Percentiles rank a stretch among this genome's conserved stretches.
Evolutionary conservation across 2,888 invertebrate species (phyloP).

Genomic region (Mycogona germanica): DNA sequence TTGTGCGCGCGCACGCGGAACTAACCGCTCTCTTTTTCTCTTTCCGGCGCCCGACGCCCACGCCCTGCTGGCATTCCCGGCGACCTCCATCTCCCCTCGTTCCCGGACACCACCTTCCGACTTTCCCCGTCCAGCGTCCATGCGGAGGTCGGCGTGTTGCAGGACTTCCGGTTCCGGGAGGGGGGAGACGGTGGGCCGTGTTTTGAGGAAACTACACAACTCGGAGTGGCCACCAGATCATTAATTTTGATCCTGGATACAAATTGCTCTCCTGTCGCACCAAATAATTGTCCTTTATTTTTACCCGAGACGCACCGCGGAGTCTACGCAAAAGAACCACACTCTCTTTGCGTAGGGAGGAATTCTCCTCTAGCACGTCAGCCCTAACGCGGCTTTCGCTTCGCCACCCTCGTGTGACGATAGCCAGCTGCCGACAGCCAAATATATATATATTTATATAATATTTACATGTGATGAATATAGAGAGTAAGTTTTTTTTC

Average conservation of each 20-base stretch:
- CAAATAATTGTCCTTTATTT: not conserved
- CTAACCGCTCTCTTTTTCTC: too few relatives aligned
- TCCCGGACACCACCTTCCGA: not conserved
- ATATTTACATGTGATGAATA: too few relatives aligned
- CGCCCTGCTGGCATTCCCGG: slow-evolving; percentile 8
- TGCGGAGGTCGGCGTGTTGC: not conserved
- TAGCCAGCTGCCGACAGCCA: too few relatives aligned
- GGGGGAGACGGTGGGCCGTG: not conserved
- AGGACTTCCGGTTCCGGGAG: too few relatives aligned
- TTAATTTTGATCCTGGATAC: slow-evolving; percentile 10
- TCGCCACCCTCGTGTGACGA: too few relatives aligned
- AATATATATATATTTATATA: too few relatives aligned
- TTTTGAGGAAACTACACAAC: slow-evolving; percentile 7
- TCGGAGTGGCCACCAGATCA: slow-evolving; percentile 12
- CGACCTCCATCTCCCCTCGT: too few relatives aligned
- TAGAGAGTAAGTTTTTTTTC: too few relatives aligned
- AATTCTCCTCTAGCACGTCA: too few relatives aligned
- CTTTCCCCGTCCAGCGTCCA: not conserved
- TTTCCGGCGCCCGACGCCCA: slow-evolving; percentile 13
- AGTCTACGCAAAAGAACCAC: not conserved
- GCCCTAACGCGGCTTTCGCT: too few relatives aligned
- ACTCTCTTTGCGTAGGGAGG: too few relatives aligned
- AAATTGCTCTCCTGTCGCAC: not conserved
- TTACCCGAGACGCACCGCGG: slow-evolving; percentile 12
- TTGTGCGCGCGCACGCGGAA: too few relatives aligned